These are phyloP conservation scores for Astur gentilis DNA, from an alignment of 2,113 vertebrate species.

Conservation along the genomic window DNA sequence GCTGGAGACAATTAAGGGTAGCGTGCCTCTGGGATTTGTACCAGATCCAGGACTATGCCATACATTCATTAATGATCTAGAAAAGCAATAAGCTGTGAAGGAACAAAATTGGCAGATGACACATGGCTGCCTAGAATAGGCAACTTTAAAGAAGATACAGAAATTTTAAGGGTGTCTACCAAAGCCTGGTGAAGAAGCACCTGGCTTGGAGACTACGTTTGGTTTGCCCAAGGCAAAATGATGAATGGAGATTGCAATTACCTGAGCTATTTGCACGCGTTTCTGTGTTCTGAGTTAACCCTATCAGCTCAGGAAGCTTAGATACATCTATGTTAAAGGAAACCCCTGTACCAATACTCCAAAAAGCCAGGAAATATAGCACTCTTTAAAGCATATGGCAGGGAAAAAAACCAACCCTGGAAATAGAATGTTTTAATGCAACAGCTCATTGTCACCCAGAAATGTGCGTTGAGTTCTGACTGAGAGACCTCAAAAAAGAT, in stretches of 20 bases:
- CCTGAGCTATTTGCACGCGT: not conserved
- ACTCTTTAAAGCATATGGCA: not conserved
- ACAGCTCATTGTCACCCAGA: not conserved
- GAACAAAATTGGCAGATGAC: not conserved
- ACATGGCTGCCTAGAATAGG: not conserved
- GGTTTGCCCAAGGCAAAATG: not conserved
- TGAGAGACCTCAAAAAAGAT: not conserved
- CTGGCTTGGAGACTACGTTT: not conserved
- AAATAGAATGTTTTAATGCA: not conserved
- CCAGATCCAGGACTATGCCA: not conserved
- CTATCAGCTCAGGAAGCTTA: not conserved
- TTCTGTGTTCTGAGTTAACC: not conserved
- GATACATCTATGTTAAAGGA: not conserved
- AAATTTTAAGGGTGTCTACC: not conserved
- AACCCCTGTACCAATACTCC: not conserved
- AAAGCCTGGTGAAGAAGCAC: not conserved
- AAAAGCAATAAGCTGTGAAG: not conserved
- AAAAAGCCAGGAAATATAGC: not conserved
- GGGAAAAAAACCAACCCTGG: not conserved
- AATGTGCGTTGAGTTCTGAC: not conserved
- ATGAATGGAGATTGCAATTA: not conserved
- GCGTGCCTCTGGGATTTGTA: not conserved
- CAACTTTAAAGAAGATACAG: not conserved
- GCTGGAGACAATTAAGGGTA: not conserved
- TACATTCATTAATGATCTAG: not conserved